These are phyloP conservation scores for Papilio polyxenes DNA, from an alignment of 1,140 invertebrate genomes.

Conservation along the genomic window DNA sequence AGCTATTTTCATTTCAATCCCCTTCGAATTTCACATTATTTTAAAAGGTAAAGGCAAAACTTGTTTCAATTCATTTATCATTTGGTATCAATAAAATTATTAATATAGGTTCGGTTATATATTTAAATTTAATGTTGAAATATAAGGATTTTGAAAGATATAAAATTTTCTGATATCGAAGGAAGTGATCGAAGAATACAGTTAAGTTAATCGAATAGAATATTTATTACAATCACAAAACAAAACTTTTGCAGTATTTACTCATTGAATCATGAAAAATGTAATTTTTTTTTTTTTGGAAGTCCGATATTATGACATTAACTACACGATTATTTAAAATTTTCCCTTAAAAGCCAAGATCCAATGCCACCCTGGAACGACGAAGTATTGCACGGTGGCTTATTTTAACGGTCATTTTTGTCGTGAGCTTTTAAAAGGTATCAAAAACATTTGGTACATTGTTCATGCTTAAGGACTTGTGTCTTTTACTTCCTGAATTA, in stretches of 20 bases:
- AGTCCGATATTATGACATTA: no score
- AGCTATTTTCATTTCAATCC: background rate
- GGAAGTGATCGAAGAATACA: background rate
- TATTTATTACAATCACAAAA: conserved; percentile 8
- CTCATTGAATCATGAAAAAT: background rate
- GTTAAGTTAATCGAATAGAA: no score
- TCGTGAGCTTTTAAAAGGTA: conserved; percentile 48
- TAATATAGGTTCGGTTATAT: no score
- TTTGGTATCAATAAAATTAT: no score
- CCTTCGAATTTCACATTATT: background rate
- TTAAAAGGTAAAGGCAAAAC: no score
- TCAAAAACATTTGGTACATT: conserved; percentile 46
- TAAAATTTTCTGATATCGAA: background rate
- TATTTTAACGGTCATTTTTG: conserved; percentile 76
- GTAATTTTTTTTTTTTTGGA: no score
- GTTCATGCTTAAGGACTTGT: background rate
- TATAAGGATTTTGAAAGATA: no score
- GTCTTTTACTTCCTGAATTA: background rate
- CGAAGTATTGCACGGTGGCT: conserved; percentile 78
- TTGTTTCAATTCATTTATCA: no score
- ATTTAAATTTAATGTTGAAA: no score
- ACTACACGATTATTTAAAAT: background rate
- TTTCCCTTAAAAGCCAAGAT: background rate
- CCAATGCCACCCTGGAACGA: conserved; percentile 58
- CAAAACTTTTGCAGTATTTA: background rate